Conservation (phyloP, 2,888 invertebrate species). For the Nomada hirtipes region DNA sequence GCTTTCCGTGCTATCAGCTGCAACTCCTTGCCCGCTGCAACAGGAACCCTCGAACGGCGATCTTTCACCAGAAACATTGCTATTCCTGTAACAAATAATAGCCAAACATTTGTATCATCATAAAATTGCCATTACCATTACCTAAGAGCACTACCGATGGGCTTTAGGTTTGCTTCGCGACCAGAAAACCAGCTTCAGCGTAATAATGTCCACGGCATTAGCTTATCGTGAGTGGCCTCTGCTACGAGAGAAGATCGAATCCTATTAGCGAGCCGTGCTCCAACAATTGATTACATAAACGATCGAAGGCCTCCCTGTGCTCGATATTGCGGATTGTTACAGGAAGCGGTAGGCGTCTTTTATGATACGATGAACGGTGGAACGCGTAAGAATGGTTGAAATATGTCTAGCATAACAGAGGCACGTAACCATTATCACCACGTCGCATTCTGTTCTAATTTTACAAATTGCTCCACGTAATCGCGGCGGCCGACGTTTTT, state of each 20-base stretch:
- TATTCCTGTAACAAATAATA: slow-evolving; percentile 86
- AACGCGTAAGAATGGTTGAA: background rate
- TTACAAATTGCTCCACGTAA: background rate
- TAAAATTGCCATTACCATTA: background rate
- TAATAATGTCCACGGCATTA: background rate
- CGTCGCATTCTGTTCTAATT: background rate
- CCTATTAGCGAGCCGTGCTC: background rate
- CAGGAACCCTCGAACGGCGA: slow-evolving; percentile 95
- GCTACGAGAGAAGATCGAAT: background rate
- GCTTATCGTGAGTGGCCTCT: background rate
- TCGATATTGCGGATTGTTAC: too few relatives aligned
- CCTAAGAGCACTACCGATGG: too few relatives aligned
- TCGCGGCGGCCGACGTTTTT: background rate
- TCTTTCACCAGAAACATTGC: slow-evolving; percentile 88
- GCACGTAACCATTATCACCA: background rate
- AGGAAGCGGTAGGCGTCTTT: too few relatives aligned
- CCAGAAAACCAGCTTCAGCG: too few relatives aligned
- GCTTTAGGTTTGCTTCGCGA: too few relatives aligned
- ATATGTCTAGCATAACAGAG: background rate
- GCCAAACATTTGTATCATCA: background rate
- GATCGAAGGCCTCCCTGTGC: too few relatives aligned
- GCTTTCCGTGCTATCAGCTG: slow-evolving; percentile 85
- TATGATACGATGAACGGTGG: background rate
- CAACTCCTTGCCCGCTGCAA: slow-evolving; percentile 91
- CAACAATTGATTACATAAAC: background rate